Base-by-base conservation (phyloP, 2,113 vertebrate genomes). In the Calyptommatus sinebrachiatus region DNA sequence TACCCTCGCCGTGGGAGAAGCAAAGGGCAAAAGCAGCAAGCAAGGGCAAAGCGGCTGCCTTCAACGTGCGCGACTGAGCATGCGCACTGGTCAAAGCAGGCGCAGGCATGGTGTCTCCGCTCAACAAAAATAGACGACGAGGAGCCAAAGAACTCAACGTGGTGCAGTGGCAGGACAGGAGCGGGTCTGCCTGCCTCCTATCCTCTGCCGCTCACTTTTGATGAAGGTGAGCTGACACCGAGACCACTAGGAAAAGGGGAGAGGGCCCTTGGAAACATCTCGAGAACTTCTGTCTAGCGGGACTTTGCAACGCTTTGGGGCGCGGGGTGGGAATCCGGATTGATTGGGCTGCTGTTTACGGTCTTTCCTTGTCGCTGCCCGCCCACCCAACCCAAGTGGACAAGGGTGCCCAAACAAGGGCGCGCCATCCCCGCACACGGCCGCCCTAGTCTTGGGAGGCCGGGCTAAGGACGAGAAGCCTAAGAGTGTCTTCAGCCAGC, bases 391-490 rank as follows among this genome's bases (percentile, higher is more conserved):
- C 31, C 41, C n/a, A 31, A 61, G 24, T 31, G 28, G 26, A 2
- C 11, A 28, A 26, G 78, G 3, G 45, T 46, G 57, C 14, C 46
- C 28, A 62, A 45, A 53, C 50, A 50, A 16, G 41, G 78, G 71
- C 29, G 4, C 9, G 60, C n/a, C n/a, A n/a, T 26, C 65, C 21
- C 65, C 2, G 22, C 29, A 2, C 50, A 2, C 29, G 1, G 21
- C 29, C 22, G 0, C 14, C 41, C 53, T 35, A 50, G 45, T 12
- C 78, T 65, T 29, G 26, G 26, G 2, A 24, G 24, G 18, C n/a
- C 18, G 3, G 1, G 53, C 0, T 28, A 1, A 4, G 53, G 2
- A 16, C 3, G 16, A 11, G 72, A 18, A 22, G 5, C 1, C 0
- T 1, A 1, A 1, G 8, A 0, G 8, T 7, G 5, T 1, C 16